Evolutionary conservation across 2,797 vertebrate genomes (phyloP).

Genomic region (Vespertilio murinus): DNA sequence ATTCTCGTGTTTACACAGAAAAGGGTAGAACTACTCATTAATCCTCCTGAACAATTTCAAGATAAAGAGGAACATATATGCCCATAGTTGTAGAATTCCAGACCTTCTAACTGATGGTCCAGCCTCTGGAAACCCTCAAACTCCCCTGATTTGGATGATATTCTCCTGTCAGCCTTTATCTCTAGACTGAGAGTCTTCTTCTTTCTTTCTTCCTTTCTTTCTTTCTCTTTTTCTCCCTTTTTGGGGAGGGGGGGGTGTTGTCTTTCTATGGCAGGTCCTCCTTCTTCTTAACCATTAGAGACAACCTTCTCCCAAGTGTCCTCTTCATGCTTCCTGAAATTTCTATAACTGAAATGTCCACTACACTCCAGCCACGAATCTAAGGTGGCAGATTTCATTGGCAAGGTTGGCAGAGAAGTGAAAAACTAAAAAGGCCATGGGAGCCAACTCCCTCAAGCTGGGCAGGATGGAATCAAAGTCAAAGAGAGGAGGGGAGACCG

Average conservation of each 20-base stretch:
- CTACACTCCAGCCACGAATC: neutral
- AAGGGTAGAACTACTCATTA: neutral
- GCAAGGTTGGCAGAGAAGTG: constrained; percentile 27
- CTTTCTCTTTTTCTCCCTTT: no score
- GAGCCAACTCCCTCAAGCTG: neutral
- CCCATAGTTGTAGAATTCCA: neutral
- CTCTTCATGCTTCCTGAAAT: neutral
- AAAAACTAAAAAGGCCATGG: neutral
- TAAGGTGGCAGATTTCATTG: constrained; percentile 40
- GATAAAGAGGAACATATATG: neutral
- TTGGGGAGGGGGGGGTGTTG: no score
- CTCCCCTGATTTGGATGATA: neutral
- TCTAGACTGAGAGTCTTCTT: neutral
- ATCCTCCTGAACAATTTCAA: neutral
- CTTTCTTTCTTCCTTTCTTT: neutral
- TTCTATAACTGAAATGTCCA: neutral
- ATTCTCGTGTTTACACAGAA: neutral
- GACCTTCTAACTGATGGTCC: neutral
- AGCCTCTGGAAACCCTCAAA: neutral
- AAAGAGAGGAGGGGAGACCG: neutral
- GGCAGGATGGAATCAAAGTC: constrained; percentile 33
- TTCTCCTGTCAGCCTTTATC: neutral
- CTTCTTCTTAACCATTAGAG: neutral
- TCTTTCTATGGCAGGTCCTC: neutral
- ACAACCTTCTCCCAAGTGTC: neutral